Evolutionary conservation across 2,113 vertebrate species (phyloP).

Genomic region (Aplodontia rufa): DNA sequence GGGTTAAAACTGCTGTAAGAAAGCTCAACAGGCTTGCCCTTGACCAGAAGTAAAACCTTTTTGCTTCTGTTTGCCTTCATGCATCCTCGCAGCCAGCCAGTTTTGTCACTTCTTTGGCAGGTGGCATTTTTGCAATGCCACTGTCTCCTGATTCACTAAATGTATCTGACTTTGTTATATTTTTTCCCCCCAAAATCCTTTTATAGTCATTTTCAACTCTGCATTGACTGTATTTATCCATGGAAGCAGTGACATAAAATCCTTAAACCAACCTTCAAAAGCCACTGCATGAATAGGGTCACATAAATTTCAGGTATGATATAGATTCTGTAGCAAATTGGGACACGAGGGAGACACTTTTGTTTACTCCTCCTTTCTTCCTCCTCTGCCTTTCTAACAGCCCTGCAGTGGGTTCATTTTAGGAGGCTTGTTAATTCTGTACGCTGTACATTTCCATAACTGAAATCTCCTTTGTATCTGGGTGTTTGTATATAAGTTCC

Average conservation of each 20-base stretch:
- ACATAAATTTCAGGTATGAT: not conserved
- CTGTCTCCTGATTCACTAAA: not conserved
- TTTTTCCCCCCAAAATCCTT: not conserved
- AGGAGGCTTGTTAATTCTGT: not conserved
- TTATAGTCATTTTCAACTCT: not conserved
- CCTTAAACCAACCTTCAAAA: not conserved
- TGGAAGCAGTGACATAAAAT: not conserved
- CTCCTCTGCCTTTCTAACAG: not conserved
- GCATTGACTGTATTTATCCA: not conserved
- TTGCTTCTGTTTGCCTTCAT: not conserved
- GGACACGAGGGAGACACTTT: not conserved
- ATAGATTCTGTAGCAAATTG: not conserved
- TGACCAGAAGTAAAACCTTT: not conserved
- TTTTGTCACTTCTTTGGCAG: too few species aligned
- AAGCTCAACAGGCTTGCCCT: not conserved
- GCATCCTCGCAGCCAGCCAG: accelerated
- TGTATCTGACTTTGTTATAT: not conserved
- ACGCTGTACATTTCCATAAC: not conserved
- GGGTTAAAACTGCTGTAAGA: not conserved
- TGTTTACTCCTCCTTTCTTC: not conserved
- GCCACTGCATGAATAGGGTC: not conserved
- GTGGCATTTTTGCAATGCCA: not conserved
- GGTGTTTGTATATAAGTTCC: not conserved
- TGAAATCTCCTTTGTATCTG: not conserved
- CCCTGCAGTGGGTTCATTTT: not conserved